Percentiles rank a stretch among this genome's conserved stretches.
phyloP scores from a whole-genome alignment of 2,888 invertebrate species.

The Raillietiella orientalis region DNA sequence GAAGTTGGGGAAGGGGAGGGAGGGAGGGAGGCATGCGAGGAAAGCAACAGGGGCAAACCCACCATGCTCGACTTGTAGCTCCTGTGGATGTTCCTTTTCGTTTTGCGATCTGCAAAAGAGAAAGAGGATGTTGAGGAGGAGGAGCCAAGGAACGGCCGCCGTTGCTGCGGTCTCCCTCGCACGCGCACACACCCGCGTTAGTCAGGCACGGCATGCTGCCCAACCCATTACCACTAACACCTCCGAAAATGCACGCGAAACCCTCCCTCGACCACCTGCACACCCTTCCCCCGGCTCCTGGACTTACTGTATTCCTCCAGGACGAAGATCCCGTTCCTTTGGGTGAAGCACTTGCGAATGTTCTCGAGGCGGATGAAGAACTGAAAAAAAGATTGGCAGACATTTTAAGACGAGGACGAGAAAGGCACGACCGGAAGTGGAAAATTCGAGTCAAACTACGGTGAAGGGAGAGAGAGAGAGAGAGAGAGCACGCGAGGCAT shows the following conservation, averaged over 20 bases:
- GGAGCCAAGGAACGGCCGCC: too few relatives aligned
- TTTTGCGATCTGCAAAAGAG: constrained; percentile 67
- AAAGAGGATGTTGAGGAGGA: too few relatives aligned
- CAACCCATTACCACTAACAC: too few relatives aligned
- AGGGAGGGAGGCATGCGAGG: too few relatives aligned
- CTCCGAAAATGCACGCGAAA: too few relatives aligned
- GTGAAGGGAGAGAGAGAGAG: constrained; percentile 5
- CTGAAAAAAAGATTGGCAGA: constrained; percentile 27
- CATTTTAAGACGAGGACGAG: constrained; percentile 7
- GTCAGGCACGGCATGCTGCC: too few relatives aligned
- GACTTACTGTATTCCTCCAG: constrained; percentile 98
- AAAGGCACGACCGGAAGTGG: constrained; percentile 3
- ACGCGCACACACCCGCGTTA: too few relatives aligned
- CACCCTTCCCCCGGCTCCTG: background rate
- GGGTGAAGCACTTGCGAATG: constrained; percentile 97
- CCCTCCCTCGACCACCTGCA: constrained; percentile 3
- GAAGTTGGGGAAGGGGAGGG: too few relatives aligned
- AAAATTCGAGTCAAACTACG: constrained; percentile 1
- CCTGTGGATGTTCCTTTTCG: constrained; percentile 75
- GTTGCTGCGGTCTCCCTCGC: too few relatives aligned
- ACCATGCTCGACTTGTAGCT: constrained; percentile 96
- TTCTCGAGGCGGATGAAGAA: constrained; percentile 97
- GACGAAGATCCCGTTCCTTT: constrained; percentile 94
- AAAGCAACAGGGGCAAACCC: too few relatives aligned
- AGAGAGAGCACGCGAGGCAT: constrained; percentile 8